Base-by-base conservation (phyloP, 1,140 invertebrate genomes). In the Rhopalosiphum maidis region DNA sequence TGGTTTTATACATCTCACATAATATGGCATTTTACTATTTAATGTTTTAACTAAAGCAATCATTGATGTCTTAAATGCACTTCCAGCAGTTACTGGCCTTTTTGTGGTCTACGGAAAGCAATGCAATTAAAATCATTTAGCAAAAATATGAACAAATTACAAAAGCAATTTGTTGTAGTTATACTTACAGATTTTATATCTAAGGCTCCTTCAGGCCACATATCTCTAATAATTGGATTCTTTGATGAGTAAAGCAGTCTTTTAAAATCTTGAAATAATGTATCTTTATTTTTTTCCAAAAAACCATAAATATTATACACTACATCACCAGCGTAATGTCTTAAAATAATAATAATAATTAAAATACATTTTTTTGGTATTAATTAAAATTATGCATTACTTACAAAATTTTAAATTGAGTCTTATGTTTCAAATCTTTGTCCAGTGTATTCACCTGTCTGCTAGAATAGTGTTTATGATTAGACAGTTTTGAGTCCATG, bases 271-370 rank as follows among this genome's bases (percentile, higher is more conserved):
- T 99, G 98, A 95, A 98, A 99, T 35, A 99, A 95, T 2, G 98
- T 98, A 95, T 99, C 98, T 95, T 97, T 98, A 95, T 99, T 99
- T 96, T 99, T 99, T 95, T 99, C 98, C 95, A 99, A 96, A 95
- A 99, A 99, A 25, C 98, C 98, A 60, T 96, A 96, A 60, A 99
- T 97, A 94, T 96, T 97, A 95, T 99, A 99, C 41, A 97, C 97
- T 5, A 99, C 99, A 95, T 99, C 98, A n/a, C 99, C 99, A 6
- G 99, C 99, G 95, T 99, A 99, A 95, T 99, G 99, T 46, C 96
- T 97, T 94, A 94, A 95, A 48, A 92, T 85, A 82, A 77, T n/a
- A 77, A 82, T 3, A 30, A 91, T 77, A 43, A 86, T 46, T 15
- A 46, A 91, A 91, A 68, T 22, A 21, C 25, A 68, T 15, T 54